Percentiles rank a stretch among this genome's conserved stretches.
phyloP scores from a whole-genome alignment of 2,888 invertebrate species.

The Hydriomena furcata region DNA sequence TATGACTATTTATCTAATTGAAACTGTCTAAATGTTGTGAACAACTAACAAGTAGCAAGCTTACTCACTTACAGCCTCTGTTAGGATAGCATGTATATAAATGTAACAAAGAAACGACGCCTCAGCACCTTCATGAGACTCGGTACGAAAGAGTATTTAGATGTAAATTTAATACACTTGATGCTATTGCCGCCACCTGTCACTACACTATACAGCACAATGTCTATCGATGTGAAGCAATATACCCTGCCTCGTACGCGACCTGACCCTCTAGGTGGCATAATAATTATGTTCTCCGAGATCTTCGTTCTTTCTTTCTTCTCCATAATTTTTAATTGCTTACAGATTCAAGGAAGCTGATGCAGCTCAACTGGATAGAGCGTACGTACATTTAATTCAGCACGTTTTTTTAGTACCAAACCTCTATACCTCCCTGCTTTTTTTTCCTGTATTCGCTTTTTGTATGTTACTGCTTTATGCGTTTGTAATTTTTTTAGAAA shows the following conservation, averaged over 20 bases:
- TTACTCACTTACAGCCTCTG: conserved; percentile 69
- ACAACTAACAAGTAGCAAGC: conserved; percentile 71
- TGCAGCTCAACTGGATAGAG: conserved; percentile 90
- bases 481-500: conserved; percentile 16
- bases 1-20: conserved; percentile 44
- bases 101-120: conserved; percentile 50
- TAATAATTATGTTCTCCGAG: conserved; percentile 54
- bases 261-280: conserved; percentile 63
- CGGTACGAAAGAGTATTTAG: conserved; percentile 24
- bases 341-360: conserved; percentile 94
- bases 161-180: conserved; percentile 36
- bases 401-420: conserved; percentile 59
- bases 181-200: conserved; percentile 58
- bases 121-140: conserved; percentile 40
- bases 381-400: conserved; percentile 87
- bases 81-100: conserved; percentile 64
- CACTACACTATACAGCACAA: conserved; percentile 69
- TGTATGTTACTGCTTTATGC: conserved; percentile 37
- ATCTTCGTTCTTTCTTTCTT: conserved; percentile 73
- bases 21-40: conserved; percentile 59
- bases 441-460: conserved; percentile 49
- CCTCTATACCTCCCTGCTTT: conserved; percentile 54
- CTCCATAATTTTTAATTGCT: conserved; percentile 84
- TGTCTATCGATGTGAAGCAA: conserved; percentile 59
- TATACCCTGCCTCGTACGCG: conserved; percentile 54